These are phyloP conservation scores for Strigamia maritima DNA, from an alignment of 2,888 invertebrate genomes.

Conservation along the genomic window DNA sequence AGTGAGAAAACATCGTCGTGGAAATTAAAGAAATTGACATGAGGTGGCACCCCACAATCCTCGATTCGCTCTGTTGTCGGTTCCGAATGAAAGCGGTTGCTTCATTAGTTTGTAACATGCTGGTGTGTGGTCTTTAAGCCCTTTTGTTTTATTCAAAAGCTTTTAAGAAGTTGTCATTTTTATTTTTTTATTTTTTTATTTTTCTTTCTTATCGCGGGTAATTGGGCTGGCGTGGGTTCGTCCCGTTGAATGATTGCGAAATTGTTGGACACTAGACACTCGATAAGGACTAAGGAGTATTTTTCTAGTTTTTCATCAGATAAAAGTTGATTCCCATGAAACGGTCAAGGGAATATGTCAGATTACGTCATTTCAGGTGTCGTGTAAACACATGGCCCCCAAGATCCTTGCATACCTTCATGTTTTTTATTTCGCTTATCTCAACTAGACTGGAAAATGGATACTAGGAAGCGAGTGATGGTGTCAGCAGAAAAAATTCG, in stretches of 20 bases:
- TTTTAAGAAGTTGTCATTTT: background rate
- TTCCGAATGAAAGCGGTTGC: background rate
- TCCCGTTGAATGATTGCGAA: background rate
- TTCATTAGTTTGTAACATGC: background rate
- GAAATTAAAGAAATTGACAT: background rate
- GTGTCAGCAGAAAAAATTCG: too few relatives aligned
- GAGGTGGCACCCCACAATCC: background rate
- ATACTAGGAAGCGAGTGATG: too few relatives aligned
- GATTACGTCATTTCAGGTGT: too few relatives aligned
- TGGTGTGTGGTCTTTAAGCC: background rate
- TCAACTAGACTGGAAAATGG: too few relatives aligned
- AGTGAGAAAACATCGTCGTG: background rate
- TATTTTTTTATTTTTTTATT: background rate
- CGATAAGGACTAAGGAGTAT: background rate
- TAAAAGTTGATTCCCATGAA: too few relatives aligned
- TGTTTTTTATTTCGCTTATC: too few relatives aligned
- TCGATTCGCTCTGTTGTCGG: background rate
- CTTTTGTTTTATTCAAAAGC: background rate
- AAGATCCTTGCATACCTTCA: too few relatives aligned
- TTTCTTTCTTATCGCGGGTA: background rate
- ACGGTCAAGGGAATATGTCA: too few relatives aligned
- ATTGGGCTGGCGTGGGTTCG: background rate
- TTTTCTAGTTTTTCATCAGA: background rate
- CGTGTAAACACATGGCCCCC: too few relatives aligned
- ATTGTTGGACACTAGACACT: background rate